phyloP scores from a whole-genome alignment of 2,888 invertebrate genomes.

The Steinernema hermaphroditum region DNA sequence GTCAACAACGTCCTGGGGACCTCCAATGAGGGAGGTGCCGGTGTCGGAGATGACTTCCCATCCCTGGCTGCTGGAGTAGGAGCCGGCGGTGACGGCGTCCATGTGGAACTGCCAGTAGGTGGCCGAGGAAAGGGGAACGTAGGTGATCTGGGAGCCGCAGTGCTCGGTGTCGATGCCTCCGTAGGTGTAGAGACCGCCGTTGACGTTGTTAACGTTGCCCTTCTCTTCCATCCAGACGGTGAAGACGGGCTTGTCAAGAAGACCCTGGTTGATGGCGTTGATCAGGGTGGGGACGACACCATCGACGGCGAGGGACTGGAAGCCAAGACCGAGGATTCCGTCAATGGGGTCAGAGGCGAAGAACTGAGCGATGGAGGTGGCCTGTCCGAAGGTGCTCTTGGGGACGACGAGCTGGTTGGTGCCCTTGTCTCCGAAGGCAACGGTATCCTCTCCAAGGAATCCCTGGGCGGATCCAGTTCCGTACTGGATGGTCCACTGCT shows the following conservation, averaged over 20 bases:
- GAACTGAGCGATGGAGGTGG: constrained; percentile 24
- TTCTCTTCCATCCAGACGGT: too few relatives aligned
- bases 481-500: constrained; percentile 68
- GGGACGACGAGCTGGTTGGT: constrained; percentile 17
- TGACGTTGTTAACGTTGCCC: too few relatives aligned
- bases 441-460: constrained; percentile 68
- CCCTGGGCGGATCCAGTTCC: constrained; percentile 69
- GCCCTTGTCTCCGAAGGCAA: constrained; percentile 47
- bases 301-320: constrained; percentile 48
- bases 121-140: constrained; percentile 29
- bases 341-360: too few relatives aligned
- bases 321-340: constrained; percentile 43
- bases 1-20: constrained; percentile 40
- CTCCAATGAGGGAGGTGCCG: constrained; percentile 56
- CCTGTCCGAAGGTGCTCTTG: too few relatives aligned
- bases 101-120: constrained; percentile 32
- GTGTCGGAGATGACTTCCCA: too few relatives aligned
- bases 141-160: constrained; percentile 22
- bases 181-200: too few relatives aligned
- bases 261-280: neutral
- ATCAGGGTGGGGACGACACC: constrained; percentile 32
- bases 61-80: constrained; percentile 43
- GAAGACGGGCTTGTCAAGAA: neutral
- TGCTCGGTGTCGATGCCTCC: constrained; percentile 33
- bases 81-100: constrained; percentile 34